A percentile compares a stretch with the other conserved stretches of the same genome.
phyloP scores from a whole-genome alignment of 2,113 vertebrate species.

The Theropithecus gelada region DNA sequence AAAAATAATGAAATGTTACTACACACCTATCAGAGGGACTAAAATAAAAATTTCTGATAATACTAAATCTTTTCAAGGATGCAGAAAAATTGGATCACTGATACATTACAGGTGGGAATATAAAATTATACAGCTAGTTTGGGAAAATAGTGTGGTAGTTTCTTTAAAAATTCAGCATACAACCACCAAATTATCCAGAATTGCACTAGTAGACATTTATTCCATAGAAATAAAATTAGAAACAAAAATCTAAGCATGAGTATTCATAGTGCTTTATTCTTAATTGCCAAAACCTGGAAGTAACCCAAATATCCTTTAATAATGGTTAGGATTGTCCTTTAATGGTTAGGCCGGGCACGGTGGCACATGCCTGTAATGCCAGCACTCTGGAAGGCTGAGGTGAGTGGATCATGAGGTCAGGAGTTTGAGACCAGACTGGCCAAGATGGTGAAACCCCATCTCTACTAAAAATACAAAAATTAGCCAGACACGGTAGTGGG shows the following conservation, averaged over 20 bases:
- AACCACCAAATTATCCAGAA: neutral
- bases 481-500: rapidly evolving
- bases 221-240: neutral
- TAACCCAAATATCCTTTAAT: neutral
- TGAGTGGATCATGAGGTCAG: too few relatives aligned
- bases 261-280: neutral
- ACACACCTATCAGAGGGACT: neutral
- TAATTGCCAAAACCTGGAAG: neutral
- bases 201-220: neutral
- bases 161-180: neutral
- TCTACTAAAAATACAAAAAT: too few relatives aligned
- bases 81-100: neutral
- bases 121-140: neutral
- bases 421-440: too few relatives aligned
- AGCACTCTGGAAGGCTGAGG: too few relatives aligned
- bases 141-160: neutral
- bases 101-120: neutral
- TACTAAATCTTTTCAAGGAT: neutral
- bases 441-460: too few relatives aligned
- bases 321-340: neutral
- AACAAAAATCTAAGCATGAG: neutral
- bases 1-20: neutral
- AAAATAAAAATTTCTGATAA: neutral
- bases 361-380: too few relatives aligned
- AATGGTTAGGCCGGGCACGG: neutral